Conservation (phyloP, 2,113 vertebrate species). For the Phrynocephalus versicolor region DNA sequence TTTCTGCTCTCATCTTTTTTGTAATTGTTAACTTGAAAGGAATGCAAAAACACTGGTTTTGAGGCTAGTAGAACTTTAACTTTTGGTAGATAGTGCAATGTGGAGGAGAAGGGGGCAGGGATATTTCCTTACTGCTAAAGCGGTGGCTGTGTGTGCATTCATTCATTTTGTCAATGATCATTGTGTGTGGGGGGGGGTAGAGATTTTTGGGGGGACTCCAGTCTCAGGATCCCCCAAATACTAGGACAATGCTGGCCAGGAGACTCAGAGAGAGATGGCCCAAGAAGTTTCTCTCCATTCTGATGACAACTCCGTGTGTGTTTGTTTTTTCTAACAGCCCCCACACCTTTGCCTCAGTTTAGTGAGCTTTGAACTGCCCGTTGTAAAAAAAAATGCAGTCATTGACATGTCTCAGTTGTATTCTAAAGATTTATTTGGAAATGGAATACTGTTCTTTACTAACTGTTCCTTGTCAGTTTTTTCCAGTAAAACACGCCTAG, state of each 20-base stretch:
- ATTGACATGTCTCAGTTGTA: constrained; percentile 13
- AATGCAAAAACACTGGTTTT: constrained; percentile 65
- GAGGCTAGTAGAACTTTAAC: constrained; percentile 59
- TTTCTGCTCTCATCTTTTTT: constrained; percentile 61
- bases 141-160: not conserved
- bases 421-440: constrained; percentile 24
- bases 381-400: not conserved
- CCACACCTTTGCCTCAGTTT: not conserved
- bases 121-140: not conserved
- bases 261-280: no score
- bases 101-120: not conserved
- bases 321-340: no score
- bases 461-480: constrained; percentile 57
- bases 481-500: constrained; percentile 57
- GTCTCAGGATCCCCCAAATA: no score
- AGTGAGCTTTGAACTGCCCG: not conserved
- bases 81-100: constrained; percentile 16
- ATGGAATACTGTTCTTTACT: constrained; percentile 48
- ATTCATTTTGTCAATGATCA: not conserved
- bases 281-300: not conserved
- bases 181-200: no score
- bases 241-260: no score
- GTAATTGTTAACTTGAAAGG: constrained; percentile 73
- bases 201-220: no score
- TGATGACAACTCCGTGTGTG: no score